Conservation (phyloP, 2,888 invertebrate genomes). For the Phytoseiulus persimilis region DNA sequence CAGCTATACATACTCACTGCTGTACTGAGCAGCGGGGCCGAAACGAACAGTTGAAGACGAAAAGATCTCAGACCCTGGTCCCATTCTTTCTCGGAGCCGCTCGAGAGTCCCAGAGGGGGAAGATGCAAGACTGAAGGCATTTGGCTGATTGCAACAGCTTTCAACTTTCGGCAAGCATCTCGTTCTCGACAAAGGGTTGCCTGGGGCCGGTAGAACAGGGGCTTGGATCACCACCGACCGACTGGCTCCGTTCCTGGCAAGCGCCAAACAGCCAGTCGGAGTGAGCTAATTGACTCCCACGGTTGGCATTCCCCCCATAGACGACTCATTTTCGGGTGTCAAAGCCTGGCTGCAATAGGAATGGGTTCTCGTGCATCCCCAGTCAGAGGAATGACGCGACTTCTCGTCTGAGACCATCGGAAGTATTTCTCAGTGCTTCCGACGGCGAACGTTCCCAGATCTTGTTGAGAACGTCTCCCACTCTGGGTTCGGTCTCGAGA, state of each 20-base stretch:
- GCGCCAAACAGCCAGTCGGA: not conserved
- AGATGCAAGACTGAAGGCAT: not conserved
- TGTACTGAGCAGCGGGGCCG: not conserved
- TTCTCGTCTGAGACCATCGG: no score
- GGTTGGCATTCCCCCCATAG: no score
- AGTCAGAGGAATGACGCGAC: no score
- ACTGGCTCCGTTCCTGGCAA: not conserved
- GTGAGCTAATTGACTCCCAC: no score
- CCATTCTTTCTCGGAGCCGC: not conserved
- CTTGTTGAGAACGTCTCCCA: no score
- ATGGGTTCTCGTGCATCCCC: no score
- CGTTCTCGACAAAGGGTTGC: not conserved
- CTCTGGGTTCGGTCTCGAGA: no score
- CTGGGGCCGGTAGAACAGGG: not conserved
- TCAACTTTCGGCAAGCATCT: not conserved
- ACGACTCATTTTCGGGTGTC: no score
- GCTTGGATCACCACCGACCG: not conserved
- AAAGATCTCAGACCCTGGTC: not conserved
- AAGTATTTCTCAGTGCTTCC: no score
- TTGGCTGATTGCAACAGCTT: slow-evolving; percentile 5
- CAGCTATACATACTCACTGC: not conserved
- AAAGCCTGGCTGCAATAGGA: no score
- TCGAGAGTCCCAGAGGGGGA: not conserved
- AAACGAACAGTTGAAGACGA: not conserved
- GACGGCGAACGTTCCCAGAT: no score